phyloP scores from a whole-genome alignment of 1,140 invertebrate genomes.

The Holcopasites calliopsidis region DNA sequence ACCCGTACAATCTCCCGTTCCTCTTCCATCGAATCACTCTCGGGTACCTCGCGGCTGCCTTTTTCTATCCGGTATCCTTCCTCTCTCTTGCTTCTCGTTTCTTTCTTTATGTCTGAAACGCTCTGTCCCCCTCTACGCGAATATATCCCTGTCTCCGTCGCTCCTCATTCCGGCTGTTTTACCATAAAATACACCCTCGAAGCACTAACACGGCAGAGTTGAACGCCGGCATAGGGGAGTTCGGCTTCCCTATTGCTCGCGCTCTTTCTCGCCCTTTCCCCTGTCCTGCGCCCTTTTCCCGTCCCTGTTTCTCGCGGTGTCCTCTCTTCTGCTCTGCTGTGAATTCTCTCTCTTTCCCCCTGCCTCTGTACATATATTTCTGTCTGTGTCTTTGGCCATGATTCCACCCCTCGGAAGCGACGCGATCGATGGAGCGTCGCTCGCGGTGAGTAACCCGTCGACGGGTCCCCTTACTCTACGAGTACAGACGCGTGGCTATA shows the following conservation, averaged over 20 bases:
- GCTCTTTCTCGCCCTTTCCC: background rate
- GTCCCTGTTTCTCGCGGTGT: no score
- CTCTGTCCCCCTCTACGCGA: background rate
- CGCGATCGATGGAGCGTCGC: slow-evolving; percentile 77
- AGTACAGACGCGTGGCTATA: background rate
- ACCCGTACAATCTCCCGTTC: background rate
- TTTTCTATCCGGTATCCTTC: slow-evolving; percentile 44
- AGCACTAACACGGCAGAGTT: slow-evolving; percentile 4
- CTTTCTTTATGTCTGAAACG: slow-evolving; percentile 11
- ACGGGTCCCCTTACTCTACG: slow-evolving; percentile 38
- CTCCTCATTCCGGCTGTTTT: slow-evolving; percentile 47
- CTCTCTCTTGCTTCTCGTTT: slow-evolving; percentile 21
- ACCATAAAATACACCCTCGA: slow-evolving; percentile 48
- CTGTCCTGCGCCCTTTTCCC: background rate
- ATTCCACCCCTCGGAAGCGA: slow-evolving; percentile 52
- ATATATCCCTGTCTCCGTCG: background rate
- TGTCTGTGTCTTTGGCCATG: slow-evolving; percentile 8
- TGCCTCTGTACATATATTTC: no score
- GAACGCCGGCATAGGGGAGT: slow-evolving; percentile 4
- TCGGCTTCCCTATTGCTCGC: background rate
- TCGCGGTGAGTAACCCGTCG: slow-evolving; percentile 76
- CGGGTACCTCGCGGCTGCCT: slow-evolving; percentile 42
- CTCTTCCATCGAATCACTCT: background rate
- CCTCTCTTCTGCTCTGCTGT: background rate
- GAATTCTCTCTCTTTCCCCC: background rate